These are phyloP conservation scores for Caradrina clavipalpis DNA, from an alignment of 2,888 invertebrate genomes.

Conservation along the genomic window DNA sequence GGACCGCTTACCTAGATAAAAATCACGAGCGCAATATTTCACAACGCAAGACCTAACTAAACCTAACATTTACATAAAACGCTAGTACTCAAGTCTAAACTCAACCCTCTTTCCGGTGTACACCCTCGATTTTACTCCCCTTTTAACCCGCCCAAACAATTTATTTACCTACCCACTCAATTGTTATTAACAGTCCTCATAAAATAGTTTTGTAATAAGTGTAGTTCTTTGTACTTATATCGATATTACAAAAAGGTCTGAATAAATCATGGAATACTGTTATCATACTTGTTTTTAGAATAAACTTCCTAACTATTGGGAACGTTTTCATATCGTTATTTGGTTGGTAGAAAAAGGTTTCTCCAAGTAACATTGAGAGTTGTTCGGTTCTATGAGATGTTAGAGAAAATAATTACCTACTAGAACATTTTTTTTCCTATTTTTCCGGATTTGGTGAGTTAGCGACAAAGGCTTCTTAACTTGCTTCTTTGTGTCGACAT, in stretches of 20 bases:
- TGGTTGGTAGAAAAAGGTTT: slow-evolving; percentile 1
- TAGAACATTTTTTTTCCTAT: background rate
- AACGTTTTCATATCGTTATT: slow-evolving; percentile 26
- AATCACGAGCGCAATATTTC: slow-evolving; percentile 4
- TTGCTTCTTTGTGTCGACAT: too few relatives aligned
- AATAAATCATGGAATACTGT: slow-evolving; percentile 46
- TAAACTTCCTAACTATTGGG: slow-evolving; percentile 11
- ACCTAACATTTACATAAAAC: slow-evolving; percentile 30
- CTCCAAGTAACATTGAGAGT: background rate
- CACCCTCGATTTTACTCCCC: slow-evolving; percentile 28
- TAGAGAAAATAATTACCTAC: background rate
- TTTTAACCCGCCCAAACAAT: slow-evolving; percentile 31
- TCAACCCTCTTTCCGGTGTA: slow-evolving; percentile 20
- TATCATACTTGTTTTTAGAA: slow-evolving; percentile 30
- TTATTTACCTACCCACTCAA: slow-evolving; percentile 33
- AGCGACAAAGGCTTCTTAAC: background rate
- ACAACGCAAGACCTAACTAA: slow-evolving; percentile 20
- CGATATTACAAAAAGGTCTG: slow-evolving; percentile 46
- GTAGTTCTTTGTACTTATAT: slow-evolving; percentile 39
- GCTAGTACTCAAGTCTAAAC: slow-evolving; percentile 2
- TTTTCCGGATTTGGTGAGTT: background rate
- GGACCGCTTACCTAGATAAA: slow-evolving; percentile 4
- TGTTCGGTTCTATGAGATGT: slow-evolving; percentile 3
- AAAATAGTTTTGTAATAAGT: slow-evolving; percentile 32
- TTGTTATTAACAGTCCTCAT: slow-evolving; percentile 24